Evolutionary conservation across 1,140 invertebrate genomes (phyloP).

Genomic region (Drosophila parabipectinata): DNA sequence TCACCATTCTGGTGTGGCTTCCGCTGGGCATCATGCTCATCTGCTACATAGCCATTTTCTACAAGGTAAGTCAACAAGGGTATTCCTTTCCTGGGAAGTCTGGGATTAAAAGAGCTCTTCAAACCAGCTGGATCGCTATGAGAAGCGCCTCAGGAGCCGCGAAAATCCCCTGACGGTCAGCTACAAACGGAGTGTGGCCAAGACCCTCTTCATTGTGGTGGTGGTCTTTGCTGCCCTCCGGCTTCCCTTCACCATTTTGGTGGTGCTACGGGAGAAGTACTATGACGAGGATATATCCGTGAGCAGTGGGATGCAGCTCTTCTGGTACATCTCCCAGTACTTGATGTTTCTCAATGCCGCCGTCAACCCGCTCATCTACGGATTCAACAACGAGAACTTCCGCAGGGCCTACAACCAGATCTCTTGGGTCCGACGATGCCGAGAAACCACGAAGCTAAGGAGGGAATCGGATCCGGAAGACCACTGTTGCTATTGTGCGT

Average conservation of each 20-base stretch:
- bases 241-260: conserved; percentile 88
- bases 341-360: conserved; percentile 89
- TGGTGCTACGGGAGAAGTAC: conserved; percentile 86
- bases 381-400: conserved; percentile 89
- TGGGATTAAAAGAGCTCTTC: background rate
- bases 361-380: conserved; percentile 90
- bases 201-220: conserved; percentile 89
- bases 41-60: conserved; percentile 87
- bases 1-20: conserved; percentile 89
- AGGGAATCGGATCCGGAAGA: background rate
- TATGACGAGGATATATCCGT: conserved; percentile 76
- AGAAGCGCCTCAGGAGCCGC: conserved; percentile 85
- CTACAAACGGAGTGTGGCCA: conserved; percentile 88
- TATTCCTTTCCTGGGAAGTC: background rate
- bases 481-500: conserved; percentile 61
- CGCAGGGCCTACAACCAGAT: conserved; percentile 85
- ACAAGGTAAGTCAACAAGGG: conserved; percentile 85
- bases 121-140: conserved; percentile 86
- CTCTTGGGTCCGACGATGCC: conserved; percentile 43
- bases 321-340: conserved; percentile 88
- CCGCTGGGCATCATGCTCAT: conserved; percentile 89
- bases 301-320: conserved; percentile 84
- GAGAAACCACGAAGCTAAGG: conserved; percentile 2
- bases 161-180: conserved; percentile 86
- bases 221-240: conserved; percentile 88